These are phyloP conservation scores for Melanogrammus aeglefinus DNA, from an alignment of 2,797 vertebrate genomes.

Conservation along the genomic window DNA sequence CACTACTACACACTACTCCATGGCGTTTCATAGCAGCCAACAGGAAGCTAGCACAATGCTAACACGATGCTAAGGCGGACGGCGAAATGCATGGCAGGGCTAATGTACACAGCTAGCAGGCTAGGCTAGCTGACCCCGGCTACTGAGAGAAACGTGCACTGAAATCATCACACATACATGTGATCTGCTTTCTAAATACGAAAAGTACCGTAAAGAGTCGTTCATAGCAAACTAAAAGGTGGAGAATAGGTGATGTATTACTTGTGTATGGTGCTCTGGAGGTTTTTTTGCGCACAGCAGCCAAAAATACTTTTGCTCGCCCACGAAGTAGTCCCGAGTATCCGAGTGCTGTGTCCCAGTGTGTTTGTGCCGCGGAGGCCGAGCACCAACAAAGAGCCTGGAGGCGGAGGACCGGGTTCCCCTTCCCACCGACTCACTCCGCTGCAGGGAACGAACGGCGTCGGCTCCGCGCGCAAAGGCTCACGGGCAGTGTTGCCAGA, in stretches of 20 bases:
- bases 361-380: conserved; percentile 57
- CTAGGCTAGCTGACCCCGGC: neutral
- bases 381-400: conserved; percentile 62
- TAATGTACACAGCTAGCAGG: neutral
- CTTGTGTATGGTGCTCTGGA: conserved; percentile 69
- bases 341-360: neutral
- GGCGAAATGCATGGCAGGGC: neutral
- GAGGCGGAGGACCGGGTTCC: neutral
- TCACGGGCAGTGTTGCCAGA: conserved; percentile 2
- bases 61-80: neutral
- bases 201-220: neutral
- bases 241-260: conserved; percentile 53
- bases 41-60: neutral
- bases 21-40: neutral
- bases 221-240: neutral
- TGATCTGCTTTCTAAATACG: neutral
- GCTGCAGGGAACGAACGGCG: neutral
- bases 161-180: neutral
- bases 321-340: neutral
- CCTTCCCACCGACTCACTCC: no score
- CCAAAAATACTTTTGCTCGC: conserved; percentile 19
- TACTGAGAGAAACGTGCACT: neutral
- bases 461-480: conserved; percentile 2
- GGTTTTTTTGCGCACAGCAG: conserved; percentile 63
- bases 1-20: neutral